Evolutionary conservation across 2,797 vertebrate species (phyloP).

Genomic region (Scleropages formosus): DNA sequence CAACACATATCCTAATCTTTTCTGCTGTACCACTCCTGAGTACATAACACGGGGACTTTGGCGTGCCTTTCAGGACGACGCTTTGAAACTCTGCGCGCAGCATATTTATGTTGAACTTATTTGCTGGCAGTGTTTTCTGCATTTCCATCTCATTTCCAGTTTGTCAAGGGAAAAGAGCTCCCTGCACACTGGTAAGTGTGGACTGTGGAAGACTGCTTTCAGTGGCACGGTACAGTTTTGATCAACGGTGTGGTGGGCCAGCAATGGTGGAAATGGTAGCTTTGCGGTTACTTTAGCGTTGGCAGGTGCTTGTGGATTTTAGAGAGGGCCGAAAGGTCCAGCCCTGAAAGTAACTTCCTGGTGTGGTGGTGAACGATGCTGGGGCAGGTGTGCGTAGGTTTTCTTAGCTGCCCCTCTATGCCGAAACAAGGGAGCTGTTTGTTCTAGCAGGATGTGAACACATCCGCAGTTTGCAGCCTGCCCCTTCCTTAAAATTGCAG

Average conservation of each 20-base stretch:
- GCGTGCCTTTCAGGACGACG: too few species aligned
- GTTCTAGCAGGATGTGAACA: constrained; percentile 61
- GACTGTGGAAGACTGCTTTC: not conserved
- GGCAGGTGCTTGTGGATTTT: constrained; percentile 20
- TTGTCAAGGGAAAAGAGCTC: not conserved
- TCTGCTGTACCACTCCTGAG: too few species aligned
- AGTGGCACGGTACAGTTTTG: constrained; percentile 23
- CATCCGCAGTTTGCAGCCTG: constrained; percentile 50
- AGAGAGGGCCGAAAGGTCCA: constrained; percentile 32
- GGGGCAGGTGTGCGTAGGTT: constrained; percentile 42
- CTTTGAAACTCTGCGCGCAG: too few species aligned
- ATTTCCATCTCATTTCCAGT: not conserved
- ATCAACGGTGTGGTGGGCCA: constrained; percentile 35
- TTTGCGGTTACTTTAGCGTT: constrained; percentile 25
- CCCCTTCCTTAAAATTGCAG: constrained; percentile 39
- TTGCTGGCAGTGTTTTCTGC: too few species aligned
- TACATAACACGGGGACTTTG: too few species aligned
- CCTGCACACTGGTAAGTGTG: not conserved
- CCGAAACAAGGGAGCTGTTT: constrained; percentile 52
- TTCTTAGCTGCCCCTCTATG: constrained; percentile 54
- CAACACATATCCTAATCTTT: too few species aligned
- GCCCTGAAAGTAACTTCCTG: constrained; percentile 41
- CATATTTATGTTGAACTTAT: too few species aligned
- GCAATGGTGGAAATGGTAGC: constrained; percentile 13
- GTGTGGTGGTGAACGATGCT: constrained; percentile 31